Conservation (phyloP, 2,888 invertebrate species). For the Mesopsocus fuscifrons region DNA sequence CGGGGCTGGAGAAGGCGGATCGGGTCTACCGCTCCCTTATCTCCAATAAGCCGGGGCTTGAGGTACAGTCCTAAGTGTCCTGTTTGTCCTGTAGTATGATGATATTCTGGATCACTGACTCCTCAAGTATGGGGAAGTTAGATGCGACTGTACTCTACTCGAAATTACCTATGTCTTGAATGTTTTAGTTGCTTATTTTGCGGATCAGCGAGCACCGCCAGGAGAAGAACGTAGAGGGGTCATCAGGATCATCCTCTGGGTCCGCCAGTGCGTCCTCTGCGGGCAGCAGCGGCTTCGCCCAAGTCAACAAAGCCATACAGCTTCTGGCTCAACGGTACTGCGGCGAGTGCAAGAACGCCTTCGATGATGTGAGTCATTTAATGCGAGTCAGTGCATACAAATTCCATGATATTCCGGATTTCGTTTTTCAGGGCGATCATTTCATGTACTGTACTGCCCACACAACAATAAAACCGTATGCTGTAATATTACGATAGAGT, state of each 20-base stretch:
- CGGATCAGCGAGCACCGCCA: conserved; percentile 75
- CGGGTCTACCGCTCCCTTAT: conserved; percentile 80
- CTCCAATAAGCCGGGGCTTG: conserved; percentile 75
- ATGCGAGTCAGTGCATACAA: conserved; percentile 25
- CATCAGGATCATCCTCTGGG: conserved; percentile 23
- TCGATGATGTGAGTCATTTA: conserved; percentile 69
- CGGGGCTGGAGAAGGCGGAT: conserved; percentile 84
- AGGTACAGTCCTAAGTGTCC: conserved; percentile 32
- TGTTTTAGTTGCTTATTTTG: conserved; percentile 44
- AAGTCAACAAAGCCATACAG: conserved; percentile 86
- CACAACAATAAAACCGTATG: background rate
- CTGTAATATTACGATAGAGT: too few relatives aligned
- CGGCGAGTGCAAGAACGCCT: conserved; percentile 82
- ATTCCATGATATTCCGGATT: background rate
- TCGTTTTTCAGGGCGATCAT: too few relatives aligned
- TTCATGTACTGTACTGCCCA: too few relatives aligned
- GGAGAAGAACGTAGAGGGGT: conserved; percentile 39
- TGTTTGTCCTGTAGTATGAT: too few relatives aligned
- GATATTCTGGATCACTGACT: too few relatives aligned
- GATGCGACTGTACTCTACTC: too few relatives aligned
- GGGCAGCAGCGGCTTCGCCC: conserved; percentile 24
- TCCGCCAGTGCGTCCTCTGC: conserved; percentile 17
- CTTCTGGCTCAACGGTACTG: conserved; percentile 88
- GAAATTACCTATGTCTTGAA: too few relatives aligned
- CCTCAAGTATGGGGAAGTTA: too few relatives aligned